Conservation (phyloP, 1,140 invertebrate genomes). For the Oppia nitens region DNA sequence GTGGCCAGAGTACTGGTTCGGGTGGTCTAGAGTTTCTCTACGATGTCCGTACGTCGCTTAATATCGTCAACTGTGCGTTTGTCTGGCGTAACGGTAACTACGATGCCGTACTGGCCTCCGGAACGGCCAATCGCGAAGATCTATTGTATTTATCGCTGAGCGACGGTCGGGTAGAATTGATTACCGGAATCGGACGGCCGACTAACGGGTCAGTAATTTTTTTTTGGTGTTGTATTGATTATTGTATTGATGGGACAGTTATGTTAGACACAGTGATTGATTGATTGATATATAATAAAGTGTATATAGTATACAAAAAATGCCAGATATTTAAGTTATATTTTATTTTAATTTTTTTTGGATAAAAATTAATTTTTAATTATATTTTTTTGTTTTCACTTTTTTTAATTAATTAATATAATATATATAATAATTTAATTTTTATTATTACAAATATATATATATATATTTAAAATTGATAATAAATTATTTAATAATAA, state of each 20-base stretch:
- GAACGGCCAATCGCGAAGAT: conserved; percentile 44
- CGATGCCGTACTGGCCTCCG: conserved; percentile 52
- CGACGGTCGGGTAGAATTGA: conserved; percentile 61
- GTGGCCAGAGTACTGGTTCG: conserved; percentile 43
- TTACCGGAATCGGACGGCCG: conserved; percentile 47
- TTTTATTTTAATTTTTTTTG: no score
- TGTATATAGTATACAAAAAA: no score
- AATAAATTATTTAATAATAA: no score
- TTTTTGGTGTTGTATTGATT: neutral
- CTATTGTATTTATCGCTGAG: conserved; percentile 53
- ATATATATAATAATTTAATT: no score
- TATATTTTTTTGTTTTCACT: no score
- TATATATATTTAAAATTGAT: no score
- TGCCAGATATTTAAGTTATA: no score
- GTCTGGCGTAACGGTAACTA: conserved; percentile 55
- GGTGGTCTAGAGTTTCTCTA: conserved; percentile 47
- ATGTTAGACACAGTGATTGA: no score
- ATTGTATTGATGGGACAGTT: neutral
- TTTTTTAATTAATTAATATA: no score
- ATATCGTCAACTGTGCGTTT: conserved; percentile 57
- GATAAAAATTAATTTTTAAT: no score
- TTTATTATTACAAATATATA: no score
- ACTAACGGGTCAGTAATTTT: conserved; percentile 19
- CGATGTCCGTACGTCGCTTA: conserved; percentile 56
- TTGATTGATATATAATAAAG: neutral